A percentile compares a stretch with the other conserved stretches of the same genome.
phyloP scores from a whole-genome alignment of 2,797 vertebrate species.

The Philypnodon macrostomus region DNA sequence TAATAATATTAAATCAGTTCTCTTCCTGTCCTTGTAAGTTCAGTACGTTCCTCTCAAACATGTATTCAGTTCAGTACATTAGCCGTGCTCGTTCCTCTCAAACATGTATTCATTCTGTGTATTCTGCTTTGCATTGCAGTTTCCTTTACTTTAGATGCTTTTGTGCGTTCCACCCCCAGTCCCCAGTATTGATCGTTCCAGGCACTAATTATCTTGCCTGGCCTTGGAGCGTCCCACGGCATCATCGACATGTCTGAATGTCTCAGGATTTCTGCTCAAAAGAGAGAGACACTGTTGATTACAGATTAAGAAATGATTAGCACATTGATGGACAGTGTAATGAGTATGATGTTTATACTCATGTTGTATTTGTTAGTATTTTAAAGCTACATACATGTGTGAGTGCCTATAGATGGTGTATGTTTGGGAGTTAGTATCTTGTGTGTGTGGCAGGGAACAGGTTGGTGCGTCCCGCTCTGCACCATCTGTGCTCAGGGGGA shows the following conservation, averaged over 20 bases:
- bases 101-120: conserved; percentile 36
- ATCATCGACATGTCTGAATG: conserved; percentile 42
- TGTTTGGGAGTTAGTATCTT: conserved; percentile 22
- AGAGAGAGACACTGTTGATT: too few relatives aligned
- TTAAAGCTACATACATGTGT: conserved; percentile 45
- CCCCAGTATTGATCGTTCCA: conserved; percentile 58
- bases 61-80: conserved; percentile 32
- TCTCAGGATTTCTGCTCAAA: background rate
- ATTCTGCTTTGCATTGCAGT: conserved; percentile 53
- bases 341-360: too few relatives aligned
- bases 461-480: conserved; percentile 74
- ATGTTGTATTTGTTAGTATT: too few relatives aligned
- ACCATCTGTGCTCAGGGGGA: conserved; percentile 80
- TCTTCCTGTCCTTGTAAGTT: conserved; percentile 10
- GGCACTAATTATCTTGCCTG: conserved; percentile 66
- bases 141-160: conserved; percentile 51
- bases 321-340: too few relatives aligned
- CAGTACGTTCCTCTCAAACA: too few relatives aligned
- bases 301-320: too few relatives aligned
- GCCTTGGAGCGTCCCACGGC: conserved; percentile 57
- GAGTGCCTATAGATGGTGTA: conserved; percentile 35
- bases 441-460: conserved; percentile 65
- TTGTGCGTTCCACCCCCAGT: conserved; percentile 45
- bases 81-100: too few relatives aligned
- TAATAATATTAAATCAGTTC: too few relatives aligned